A percentile compares a stretch with the other conserved stretches of the same genome.
These are phyloP conservation scores for Dryobota labecula DNA, from an alignment of 2,888 invertebrate species.

Conservation along the genomic window DNA sequence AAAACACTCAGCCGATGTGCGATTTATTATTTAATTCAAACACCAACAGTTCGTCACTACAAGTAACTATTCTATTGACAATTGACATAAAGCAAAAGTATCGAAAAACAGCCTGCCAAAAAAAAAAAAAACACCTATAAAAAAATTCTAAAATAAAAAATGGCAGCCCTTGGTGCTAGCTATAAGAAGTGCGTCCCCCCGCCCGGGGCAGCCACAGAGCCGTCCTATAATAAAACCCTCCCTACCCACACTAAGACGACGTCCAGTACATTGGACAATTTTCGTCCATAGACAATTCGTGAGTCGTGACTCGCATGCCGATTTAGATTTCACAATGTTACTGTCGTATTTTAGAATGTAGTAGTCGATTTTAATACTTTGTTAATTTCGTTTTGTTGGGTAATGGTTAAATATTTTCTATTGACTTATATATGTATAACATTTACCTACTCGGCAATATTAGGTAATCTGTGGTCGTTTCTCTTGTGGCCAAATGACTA, in stretches of 20 bases:
- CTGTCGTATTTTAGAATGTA: background rate
- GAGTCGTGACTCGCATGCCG: slow-evolving; percentile 84
- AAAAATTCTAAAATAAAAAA: slow-evolving; percentile 57
- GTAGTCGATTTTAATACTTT: slow-evolving; percentile 14
- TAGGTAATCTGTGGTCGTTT: background rate
- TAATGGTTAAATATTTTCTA: background rate
- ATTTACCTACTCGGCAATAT: background rate
- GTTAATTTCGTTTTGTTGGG: slow-evolving; percentile 5
- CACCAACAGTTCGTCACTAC: too few relatives aligned
- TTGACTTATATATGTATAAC: background rate
- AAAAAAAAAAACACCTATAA: too few relatives aligned
- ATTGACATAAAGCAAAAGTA: background rate
- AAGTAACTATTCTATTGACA: background rate
- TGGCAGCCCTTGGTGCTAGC: slow-evolving; percentile 80
- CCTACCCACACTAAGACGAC: slow-evolving; percentile 86
- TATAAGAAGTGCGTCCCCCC: slow-evolving; percentile 84
- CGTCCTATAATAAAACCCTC: slow-evolving; percentile 86
- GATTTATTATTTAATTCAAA: too few relatives aligned
- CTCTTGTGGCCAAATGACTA: too few relatives aligned
- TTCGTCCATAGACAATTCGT: slow-evolving; percentile 77
- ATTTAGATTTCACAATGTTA: slow-evolving; percentile 76
- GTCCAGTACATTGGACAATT: slow-evolving; percentile 87
- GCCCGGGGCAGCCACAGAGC: slow-evolving; percentile 78
- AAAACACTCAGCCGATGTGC: too few relatives aligned
- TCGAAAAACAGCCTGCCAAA: background rate